A percentile compares a stretch with the other conserved stretches of the same genome.
Evolutionary conservation across 2,113 vertebrate species (phyloP).

Genomic region (Phylloscopus trochilus): DNA sequence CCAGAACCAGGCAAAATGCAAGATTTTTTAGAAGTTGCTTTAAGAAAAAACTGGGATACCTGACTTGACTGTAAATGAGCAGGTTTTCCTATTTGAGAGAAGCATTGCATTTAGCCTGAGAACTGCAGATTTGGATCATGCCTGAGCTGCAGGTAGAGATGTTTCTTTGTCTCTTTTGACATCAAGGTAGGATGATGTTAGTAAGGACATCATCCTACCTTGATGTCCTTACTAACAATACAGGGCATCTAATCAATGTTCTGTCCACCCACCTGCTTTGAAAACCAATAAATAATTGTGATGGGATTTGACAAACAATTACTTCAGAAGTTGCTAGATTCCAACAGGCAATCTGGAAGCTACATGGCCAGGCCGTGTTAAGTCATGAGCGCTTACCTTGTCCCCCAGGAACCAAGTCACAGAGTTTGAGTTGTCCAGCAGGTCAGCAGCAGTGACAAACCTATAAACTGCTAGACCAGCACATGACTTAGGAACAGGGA

Average conservation of each 20-base stretch:
- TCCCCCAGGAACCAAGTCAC: rapidly evolving
- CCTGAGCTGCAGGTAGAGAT: not conserved
- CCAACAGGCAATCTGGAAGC: not conserved
- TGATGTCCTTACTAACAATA: not conserved
- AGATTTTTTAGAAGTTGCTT: not conserved
- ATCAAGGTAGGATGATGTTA: no score
- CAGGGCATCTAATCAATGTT: not conserved
- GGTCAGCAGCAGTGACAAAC: not conserved
- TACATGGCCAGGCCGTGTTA: not conserved
- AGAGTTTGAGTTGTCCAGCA: not conserved
- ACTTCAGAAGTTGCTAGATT: not conserved
- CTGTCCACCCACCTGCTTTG: not conserved
- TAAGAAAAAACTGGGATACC: not conserved
- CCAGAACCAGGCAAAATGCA: not conserved
- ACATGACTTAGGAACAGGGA: not conserved
- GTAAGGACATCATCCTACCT: not conserved
- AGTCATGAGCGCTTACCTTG: not conserved
- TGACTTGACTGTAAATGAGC: not conserved
- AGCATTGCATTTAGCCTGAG: not conserved
- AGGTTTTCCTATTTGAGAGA: not conserved
- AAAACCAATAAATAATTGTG: not conserved
- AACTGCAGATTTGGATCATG: not conserved
- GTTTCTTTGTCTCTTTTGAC: no score
- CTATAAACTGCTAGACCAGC: not conserved
- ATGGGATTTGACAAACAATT: not conserved